Conservation (phyloP, 2,888 invertebrate species). For the Scaptomyza flava region DNA sequence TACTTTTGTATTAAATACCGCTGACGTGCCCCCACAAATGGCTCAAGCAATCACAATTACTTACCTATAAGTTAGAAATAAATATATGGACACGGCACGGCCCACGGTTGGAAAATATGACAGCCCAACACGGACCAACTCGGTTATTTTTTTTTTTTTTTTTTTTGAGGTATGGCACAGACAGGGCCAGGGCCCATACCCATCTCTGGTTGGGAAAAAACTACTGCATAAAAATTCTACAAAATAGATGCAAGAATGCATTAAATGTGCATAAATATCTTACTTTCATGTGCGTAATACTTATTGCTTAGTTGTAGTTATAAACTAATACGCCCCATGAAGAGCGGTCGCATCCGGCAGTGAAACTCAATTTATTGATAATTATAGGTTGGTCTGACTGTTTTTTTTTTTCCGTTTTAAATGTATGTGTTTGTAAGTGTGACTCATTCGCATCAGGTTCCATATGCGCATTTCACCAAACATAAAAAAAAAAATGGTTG, state of each 20-base stretch:
- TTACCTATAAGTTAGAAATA: too few species aligned
- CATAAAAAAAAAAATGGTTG: background rate
- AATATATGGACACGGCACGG: too few species aligned
- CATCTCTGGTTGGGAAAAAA: too few species aligned
- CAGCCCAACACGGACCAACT: too few species aligned
- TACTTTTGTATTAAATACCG: constrained; percentile 32
- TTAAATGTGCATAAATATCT: constrained; percentile 29
- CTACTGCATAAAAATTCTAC: background rate
- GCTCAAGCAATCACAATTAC: background rate
- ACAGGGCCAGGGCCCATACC: too few species aligned
- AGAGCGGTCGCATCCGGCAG: constrained; percentile 31
- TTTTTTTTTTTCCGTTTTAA: constrained; percentile 44
- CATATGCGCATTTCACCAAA: constrained; percentile 47
- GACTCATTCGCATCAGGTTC: constrained; percentile 47
- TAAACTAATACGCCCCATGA: constrained; percentile 54
- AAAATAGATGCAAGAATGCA: background rate
- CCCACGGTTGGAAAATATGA: too few species aligned
- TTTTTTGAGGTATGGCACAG: too few species aligned
- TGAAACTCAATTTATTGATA: too few species aligned
- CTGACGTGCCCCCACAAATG: constrained; percentile 2
- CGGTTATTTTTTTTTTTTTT: too few species aligned
- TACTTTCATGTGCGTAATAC: background rate
- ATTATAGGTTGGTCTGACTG: constrained; percentile 64
- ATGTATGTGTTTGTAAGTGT: constrained; percentile 18
- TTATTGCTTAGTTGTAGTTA: constrained; percentile 22